Conservation (phyloP, 2,797 vertebrate species). For the Enteromius paludinosus region DNA sequence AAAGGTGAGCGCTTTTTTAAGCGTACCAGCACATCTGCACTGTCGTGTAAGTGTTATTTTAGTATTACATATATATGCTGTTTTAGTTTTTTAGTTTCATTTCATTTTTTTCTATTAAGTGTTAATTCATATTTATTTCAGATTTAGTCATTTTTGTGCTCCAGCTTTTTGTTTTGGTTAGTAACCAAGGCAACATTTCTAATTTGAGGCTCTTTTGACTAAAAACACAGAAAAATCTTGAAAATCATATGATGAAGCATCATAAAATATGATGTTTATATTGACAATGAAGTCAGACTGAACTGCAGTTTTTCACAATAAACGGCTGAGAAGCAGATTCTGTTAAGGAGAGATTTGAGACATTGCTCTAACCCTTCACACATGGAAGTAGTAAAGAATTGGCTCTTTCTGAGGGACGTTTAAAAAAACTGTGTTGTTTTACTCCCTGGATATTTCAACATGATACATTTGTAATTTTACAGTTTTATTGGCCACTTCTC, state of each 20-base stretch:
- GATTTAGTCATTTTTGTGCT: not conserved
- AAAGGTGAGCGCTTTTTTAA: conserved; percentile 75
- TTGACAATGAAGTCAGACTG: not conserved
- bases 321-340: conserved; percentile 18
- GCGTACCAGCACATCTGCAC: too few species aligned
- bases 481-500: conserved; percentile 44
- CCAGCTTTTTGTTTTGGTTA: not conserved
- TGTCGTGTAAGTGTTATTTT: not conserved
- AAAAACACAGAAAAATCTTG: conserved; percentile 6
- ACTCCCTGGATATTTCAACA: conserved; percentile 51
- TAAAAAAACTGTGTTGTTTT: conserved; percentile 47
- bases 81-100: too few species aligned
- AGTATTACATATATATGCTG: not conserved
- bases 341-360: conserved; percentile 28
- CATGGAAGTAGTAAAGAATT: conserved; percentile 34
- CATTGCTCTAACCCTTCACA: conserved; percentile 21
- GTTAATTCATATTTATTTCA: not conserved
- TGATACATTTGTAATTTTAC: conserved; percentile 59
- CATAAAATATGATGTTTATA: conserved; percentile 10
- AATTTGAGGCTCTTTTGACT: not conserved
- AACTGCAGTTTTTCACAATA: conserved; percentile 5
- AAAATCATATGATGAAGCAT: not conserved
- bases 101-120: not conserved
- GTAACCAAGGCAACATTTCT: not conserved
- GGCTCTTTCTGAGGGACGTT: conserved; percentile 38